Conservation (phyloP, 2,888 invertebrate species). For the Clitarchus hookeri region DNA sequence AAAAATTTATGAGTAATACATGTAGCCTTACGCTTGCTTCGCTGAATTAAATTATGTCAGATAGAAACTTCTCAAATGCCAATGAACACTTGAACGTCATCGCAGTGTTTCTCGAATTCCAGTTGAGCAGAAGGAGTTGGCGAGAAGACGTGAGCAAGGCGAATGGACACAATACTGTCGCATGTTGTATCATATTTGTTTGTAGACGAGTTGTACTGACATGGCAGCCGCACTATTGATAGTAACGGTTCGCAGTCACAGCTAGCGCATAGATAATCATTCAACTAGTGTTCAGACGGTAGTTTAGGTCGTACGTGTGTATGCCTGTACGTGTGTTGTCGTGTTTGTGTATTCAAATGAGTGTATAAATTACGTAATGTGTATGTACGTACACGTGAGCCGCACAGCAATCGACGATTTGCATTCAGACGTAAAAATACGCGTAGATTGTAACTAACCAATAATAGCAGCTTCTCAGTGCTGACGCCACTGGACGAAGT, state of each 20-base stretch:
- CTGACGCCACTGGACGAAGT: neutral
- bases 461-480: neutral
- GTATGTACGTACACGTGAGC: neutral
- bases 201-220: neutral
- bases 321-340: neutral
- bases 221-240: neutral
- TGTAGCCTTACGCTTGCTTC: too few species aligned
- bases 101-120: neutral
- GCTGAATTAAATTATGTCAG: too few species aligned
- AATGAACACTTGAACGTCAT: too few species aligned
- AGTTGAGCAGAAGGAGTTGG: neutral
- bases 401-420: slow-evolving; percentile 8
- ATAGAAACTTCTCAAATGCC: too few species aligned
- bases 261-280: slow-evolving; percentile 14
- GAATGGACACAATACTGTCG: neutral
- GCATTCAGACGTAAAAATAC: neutral
- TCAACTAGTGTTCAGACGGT: neutral
- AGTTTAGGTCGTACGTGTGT: neutral
- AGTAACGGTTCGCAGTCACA: neutral
- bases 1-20: too few species aligned
- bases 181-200: neutral
- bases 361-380: slow-evolving; percentile 5
- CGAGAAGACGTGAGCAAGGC: neutral
- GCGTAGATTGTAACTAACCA: neutral
- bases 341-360: neutral